phyloP scores from a whole-genome alignment of 1,140 invertebrate genomes.

The Sinella curviseta region DNA sequence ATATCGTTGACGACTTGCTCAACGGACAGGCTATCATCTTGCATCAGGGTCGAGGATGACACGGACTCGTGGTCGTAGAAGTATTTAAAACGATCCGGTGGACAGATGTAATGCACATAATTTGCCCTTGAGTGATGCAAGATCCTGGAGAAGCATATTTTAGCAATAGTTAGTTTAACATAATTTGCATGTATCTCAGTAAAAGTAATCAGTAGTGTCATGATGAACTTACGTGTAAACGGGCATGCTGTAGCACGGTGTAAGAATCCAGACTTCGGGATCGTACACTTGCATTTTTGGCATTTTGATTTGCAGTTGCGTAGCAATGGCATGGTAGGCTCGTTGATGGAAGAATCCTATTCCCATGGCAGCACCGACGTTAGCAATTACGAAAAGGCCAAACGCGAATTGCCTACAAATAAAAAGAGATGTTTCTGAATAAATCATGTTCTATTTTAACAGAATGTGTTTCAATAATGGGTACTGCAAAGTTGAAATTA shows the following conservation, averaged over 20 bases:
- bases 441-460: too few species aligned
- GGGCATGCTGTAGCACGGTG: slow-evolving; percentile 90
- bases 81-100: slow-evolving; percentile 12
- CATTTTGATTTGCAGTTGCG: slow-evolving; percentile 60
- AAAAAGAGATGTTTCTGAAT: too few species aligned
- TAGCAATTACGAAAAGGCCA: slow-evolving; percentile 43
- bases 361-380: too few species aligned
- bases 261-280: slow-evolving; percentile 76
- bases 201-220: too few species aligned
- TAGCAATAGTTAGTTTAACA: too few species aligned
- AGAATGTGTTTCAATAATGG: too few species aligned
- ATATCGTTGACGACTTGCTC: not conserved
- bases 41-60: not conserved
- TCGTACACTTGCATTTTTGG: not conserved
- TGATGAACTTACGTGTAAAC: slow-evolving; percentile 67
- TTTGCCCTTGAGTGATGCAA: slow-evolving; percentile 15
- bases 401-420: too few species aligned
- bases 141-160: too few species aligned
- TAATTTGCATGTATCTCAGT: too few species aligned
- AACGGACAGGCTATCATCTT: not conserved
- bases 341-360: slow-evolving; percentile 77
- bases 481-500: not conserved
- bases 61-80: not conserved
- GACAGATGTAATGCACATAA: slow-evolving; percentile 42
- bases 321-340: slow-evolving; percentile 75